Conservation (phyloP, 2,113 vertebrate species). For the Mustelus asterias region DNA sequence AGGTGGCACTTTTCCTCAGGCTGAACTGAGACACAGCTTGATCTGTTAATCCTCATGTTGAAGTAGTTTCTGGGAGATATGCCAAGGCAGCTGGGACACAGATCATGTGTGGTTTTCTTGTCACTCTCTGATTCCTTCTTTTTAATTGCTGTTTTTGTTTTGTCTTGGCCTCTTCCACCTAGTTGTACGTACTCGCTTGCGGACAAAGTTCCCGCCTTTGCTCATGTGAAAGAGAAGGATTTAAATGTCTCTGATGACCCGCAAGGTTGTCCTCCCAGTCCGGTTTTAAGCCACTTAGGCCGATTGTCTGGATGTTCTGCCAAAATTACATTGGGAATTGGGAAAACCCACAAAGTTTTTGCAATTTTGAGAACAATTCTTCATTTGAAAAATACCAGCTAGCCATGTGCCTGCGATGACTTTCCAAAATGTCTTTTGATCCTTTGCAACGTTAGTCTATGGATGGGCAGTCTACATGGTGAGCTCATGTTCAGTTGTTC, state of each 20-base stretch:
- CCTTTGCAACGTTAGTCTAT: not conserved
- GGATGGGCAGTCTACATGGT: not conserved
- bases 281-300: not conserved
- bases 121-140: not conserved
- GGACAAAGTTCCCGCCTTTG: not conserved
- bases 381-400: not conserved
- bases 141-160: not conserved
- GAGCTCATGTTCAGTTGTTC: not conserved
- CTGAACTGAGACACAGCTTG: not conserved
- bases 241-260: not conserved
- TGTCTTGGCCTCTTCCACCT: not conserved
- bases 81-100: conserved; percentile 25
- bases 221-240: not conserved
- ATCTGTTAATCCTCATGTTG: conserved; percentile 8
- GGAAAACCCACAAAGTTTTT: not conserved
- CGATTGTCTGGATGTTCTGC: not conserved
- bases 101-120: not conserved
- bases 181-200: not conserved
- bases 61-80: conserved; percentile 10
- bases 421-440: not conserved
- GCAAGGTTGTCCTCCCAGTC: not conserved
- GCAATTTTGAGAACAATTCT: not conserved
- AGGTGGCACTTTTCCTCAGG: not conserved
- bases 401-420: not conserved
- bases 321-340: not conserved